Evolutionary conservation across 2,797 vertebrate genomes (phyloP), one percentile per base, ranked within the genome.

Genomic region (Varecia variegata): DNA sequence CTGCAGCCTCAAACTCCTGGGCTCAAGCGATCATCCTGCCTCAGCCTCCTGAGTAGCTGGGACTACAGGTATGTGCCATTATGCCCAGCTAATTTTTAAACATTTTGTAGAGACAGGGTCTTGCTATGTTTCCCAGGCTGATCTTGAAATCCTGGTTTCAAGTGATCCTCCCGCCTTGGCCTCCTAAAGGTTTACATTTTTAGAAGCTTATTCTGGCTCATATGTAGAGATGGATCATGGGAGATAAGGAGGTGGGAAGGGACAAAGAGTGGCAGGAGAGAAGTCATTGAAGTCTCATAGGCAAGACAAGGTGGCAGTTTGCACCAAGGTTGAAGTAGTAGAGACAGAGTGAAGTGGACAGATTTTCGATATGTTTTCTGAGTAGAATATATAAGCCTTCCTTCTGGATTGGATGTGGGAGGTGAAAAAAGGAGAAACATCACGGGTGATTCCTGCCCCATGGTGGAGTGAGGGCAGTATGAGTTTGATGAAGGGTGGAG

Each of bases 121-220:
- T 65, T 15, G 8, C 8, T 65, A 65, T n/a, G 15, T 65, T 65
- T 32, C 62, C 62, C 62, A 65, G 62, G 32, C 32, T n/a, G 15
- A n/a, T 65, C 32, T 65, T 65, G 62, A 65, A 65, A 32, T 65
- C 6, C 62, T 65, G 15, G 32, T n/a, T 32, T 65, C 32, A 18
- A 65, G 32, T n/a, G 62, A 65, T 65, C 32, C 15, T 65, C 62
- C 17, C n/a, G 32, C 62, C 32, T 65, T n/a, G 32, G 62, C 62
- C 62, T 65, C 62, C 62, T 58, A 68, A 52, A 65, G 17, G 84
- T 84, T 96, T 58, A 38, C 45, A 38, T 62, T 74, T 85, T 90
- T 74, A 79, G 81, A 92, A 90, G 25, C 35, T 92, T 38, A 21
- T 7, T 95, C n/a, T 95, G 65, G 8, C 21, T 97, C 30, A 20